Conservation (phyloP, 2,888 invertebrate genomes). For the Petrolisthes cinctipes region DNA sequence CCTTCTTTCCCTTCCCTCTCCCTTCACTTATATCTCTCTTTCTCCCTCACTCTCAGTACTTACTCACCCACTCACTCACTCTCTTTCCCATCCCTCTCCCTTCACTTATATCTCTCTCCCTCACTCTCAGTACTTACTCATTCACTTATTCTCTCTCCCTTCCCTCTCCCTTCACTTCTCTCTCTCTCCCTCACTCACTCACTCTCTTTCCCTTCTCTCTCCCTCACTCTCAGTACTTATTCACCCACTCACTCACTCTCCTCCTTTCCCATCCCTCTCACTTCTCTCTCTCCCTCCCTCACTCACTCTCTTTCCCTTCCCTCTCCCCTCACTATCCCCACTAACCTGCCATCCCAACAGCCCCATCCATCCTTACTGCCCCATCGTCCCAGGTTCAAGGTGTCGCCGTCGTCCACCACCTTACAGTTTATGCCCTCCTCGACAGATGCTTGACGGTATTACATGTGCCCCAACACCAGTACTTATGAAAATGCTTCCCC, state of each 20-base stretch:
- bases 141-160: not conserved
- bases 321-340: not conserved
- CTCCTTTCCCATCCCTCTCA: not conserved
- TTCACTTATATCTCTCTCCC: too few species aligned
- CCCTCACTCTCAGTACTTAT: not conserved
- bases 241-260: not conserved
- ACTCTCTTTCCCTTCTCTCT: not conserved
- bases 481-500: not conserved
- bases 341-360: not conserved
- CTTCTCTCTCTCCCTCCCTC: not conserved
- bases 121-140: not conserved
- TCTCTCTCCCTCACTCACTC: not conserved
- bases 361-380: not conserved
- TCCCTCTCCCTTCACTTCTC: not conserved
- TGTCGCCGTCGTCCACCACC: not conserved
- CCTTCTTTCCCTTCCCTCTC: too few species aligned
- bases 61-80: not conserved
- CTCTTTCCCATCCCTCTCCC: too few species aligned
- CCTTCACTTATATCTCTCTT: too few species aligned
- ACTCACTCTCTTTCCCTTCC: not conserved
- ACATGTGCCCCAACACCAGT: not conserved
- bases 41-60: not conserved
- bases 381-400: too few species aligned
- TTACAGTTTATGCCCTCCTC: not conserved
- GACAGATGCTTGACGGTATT: conserved; percentile 15